Evolutionary conservation across 2,797 vertebrate genomes (phyloP).

Genomic region (Naso thynnoides): DNA sequence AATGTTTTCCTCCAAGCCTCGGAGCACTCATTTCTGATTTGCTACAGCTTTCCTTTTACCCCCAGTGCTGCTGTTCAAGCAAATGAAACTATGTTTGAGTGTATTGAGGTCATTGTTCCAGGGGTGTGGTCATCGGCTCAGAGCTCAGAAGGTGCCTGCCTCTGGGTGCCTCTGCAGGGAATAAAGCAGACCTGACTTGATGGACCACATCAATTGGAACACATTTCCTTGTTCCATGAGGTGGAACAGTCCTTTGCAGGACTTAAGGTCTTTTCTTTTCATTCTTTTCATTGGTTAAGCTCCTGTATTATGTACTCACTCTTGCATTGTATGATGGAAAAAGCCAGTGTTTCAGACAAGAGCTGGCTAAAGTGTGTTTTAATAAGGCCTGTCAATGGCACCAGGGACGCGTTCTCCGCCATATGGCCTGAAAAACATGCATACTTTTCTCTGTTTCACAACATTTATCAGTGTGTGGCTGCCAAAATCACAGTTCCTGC

Average conservation of each 20-base stretch:
- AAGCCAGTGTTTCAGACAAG: conserved; percentile 54
- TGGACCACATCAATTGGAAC: conserved; percentile 74
- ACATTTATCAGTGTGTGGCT: conserved; percentile 74
- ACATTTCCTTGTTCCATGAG: conserved; percentile 78
- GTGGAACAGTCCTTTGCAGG: conserved; percentile 71
- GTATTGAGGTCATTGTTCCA: conserved; percentile 81
- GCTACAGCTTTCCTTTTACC: conserved; percentile 60
- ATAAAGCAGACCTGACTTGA: conserved; percentile 66
- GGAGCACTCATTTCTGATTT: conserved; percentile 72
- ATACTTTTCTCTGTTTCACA: conserved; percentile 77
- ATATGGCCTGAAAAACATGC: conserved; percentile 76
- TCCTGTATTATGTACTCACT: conserved; percentile 58
- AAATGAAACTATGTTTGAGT: conserved; percentile 72
- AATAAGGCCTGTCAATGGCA: conserved; percentile 63
- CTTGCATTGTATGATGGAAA: conserved; percentile 38
- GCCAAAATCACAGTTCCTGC: conserved; percentile 76
- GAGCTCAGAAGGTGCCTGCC: conserved; percentile 67
- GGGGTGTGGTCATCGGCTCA: conserved; percentile 75
- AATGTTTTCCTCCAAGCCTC: conserved; percentile 70
- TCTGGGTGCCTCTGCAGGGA: conserved; percentile 59
- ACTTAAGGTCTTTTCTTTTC: conserved; percentile 61
- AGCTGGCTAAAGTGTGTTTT: conserved; percentile 64
- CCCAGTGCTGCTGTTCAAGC: conserved; percentile 66
- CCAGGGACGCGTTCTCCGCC: conserved; percentile 59
- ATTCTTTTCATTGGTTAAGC: conserved; percentile 72